Evolutionary conservation across 92 coral and sea anemone species (phyloP).

Genomic region (Palythoa grandis): DNA sequence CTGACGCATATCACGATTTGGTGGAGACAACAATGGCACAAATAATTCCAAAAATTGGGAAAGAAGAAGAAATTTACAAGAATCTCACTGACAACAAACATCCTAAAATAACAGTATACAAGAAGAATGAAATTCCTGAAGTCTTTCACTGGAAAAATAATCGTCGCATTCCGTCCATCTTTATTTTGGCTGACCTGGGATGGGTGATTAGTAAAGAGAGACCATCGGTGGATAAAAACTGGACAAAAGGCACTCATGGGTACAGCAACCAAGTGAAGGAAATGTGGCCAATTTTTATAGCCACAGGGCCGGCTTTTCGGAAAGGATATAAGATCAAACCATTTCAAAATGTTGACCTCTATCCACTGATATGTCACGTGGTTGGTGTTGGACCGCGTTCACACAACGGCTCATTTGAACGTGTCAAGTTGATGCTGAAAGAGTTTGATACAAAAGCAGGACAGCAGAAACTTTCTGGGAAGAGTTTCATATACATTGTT

Average conservation of each 20-base stretch:
- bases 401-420: constrained; percentile 76
- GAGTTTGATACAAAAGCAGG: constrained; percentile 12
- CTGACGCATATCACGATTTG: constrained; percentile 51
- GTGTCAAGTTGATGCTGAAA: constrained; percentile 66
- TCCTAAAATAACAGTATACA: constrained; percentile 74
- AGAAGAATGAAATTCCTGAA: constrained; percentile 76
- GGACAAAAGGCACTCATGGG: constrained; percentile 52
- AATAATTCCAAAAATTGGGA: constrained; percentile 68
- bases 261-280: constrained; percentile 39
- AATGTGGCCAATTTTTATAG: constrained; percentile 65
- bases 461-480: not conserved
- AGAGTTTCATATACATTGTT: no score
- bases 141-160: constrained; percentile 85
- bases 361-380: constrained; percentile 57
- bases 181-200: constrained; percentile 71
- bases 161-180: constrained; percentile 87
- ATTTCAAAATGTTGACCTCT: constrained; percentile 46
- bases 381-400: constrained; percentile 44
- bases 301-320: constrained; percentile 62
- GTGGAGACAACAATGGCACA: constrained; percentile 74
- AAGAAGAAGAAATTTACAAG: constrained; percentile 69
- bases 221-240: not conserved
- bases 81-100: constrained; percentile 65
- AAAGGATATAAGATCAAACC: constrained; percentile 44
- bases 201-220: constrained; percentile 59